Percentiles rank a stretch among this genome's conserved stretches.
Conservation (phyloP, 2,797 vertebrate genomes). For the Eospalax fontanierii region DNA sequence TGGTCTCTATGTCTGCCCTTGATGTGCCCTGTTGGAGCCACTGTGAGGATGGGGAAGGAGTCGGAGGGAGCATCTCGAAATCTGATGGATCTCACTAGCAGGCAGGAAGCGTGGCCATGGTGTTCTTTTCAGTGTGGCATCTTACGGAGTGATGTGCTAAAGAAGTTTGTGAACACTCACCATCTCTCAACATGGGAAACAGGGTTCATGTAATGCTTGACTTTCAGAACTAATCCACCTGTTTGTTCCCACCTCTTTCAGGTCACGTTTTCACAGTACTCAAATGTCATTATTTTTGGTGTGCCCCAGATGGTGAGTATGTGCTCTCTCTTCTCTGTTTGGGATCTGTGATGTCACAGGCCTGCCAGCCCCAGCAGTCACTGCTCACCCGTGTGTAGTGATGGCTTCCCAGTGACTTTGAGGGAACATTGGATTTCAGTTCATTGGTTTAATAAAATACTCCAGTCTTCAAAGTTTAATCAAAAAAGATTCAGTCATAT, state of each 20-base stretch:
- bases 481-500: neutral
- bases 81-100: no score
- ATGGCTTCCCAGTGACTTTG: neutral
- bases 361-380: no score
- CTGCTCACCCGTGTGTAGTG: neutral
- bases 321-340: accelerated
- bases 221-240: neutral
- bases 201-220: neutral
- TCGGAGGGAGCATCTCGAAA: neutral
- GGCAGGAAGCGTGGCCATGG: neutral
- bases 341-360: neutral
- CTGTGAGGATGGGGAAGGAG: neutral
- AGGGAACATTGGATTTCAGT: neutral
- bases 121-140: neutral
- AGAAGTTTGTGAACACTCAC: neutral
- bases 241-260: slow-evolving; percentile 79
- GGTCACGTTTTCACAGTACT: slow-evolving; percentile 95
- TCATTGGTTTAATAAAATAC: slow-evolving; percentile 45
- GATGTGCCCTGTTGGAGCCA: neutral
- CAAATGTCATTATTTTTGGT: slow-evolving; percentile 96
- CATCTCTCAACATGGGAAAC: neutral
- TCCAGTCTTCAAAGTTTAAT: neutral
- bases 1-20: neutral
- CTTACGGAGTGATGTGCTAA: neutral
- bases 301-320: slow-evolving; percentile 98